Evolutionary conservation across 2,888 invertebrate genomes (phyloP), one percentile per base, ranked within the genome.

Genomic region (Chrysotoxum bicinctum): DNA sequence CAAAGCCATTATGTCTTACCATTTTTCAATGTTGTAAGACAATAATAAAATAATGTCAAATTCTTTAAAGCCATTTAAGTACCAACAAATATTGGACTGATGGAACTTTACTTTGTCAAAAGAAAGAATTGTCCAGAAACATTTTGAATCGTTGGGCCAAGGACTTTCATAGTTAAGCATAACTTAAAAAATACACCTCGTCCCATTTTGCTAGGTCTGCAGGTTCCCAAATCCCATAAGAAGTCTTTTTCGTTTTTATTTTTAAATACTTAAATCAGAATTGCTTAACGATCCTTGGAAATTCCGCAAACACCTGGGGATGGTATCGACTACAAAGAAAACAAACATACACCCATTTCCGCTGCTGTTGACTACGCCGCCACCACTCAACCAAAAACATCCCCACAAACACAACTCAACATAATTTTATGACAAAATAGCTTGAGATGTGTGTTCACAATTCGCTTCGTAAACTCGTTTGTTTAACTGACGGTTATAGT

Each of bases 371-470:
- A 76, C 21, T 60, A 45, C 37, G 40, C 37, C 50, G 37, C 19
- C 48, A 45, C 21, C 48, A 69, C 23, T 56, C 62, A 58, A 37
- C 69, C 50, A 40, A 58, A 30, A 72, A 50, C n/a, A 58, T 62
- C 48, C 30, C 30, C 12, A 21, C 54, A 23, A 19, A 21, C 37
- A 56, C 56, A 58, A 69, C 83, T 16, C 64, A 66, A 69, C 83
- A 79, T 84, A 75, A 72, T 80, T 84, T 84, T 75, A 84, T 80
- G 84, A 84, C 84, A 84, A 84, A 84, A 70, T 84, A 84, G 70
- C 84, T 80, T 75, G 70, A 80, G 84, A 79, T 80, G 70, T 80
- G 45, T 78, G 79, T n/a, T 50, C 69, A 83, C 83, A 83, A 66
- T 83, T 78, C 48, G 79, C 54, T 62, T 48, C 73, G 79, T 64